Base-by-base conservation (phyloP, 2,888 invertebrate genomes). In the Chrysotoxum bicinctum region DNA sequence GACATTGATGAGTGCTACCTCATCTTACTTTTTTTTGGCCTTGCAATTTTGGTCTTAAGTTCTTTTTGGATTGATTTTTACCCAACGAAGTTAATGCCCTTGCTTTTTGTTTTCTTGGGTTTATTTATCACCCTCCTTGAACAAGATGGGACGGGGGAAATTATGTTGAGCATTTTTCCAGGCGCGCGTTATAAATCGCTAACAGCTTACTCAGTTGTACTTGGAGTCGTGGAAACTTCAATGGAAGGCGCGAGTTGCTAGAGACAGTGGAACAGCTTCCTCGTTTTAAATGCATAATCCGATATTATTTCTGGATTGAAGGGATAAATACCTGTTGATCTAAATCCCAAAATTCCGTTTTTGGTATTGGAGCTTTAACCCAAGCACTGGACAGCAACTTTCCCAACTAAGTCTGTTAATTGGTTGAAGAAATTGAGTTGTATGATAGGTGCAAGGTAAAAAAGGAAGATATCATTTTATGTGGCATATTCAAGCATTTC, bases 381-480 rank as follows among this genome's bases (percentile, higher is more conserved):
- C 37, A 52, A 23, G 52, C 52, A 54, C 30, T 54, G 6, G 40
- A 43, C 40, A 40, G 37, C 10, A 52, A 30, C 30, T 19, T 52
- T n/a, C 50, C 54, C 16, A 69, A 69, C 40, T 69, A 23, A 68
- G 37, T 37, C 52, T 35, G 14, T 37, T 37, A 37, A 37, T 37
- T 37, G 72, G 72, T 50, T 72, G 50, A 16, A 72, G 50, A 50
- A 72, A 50, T 60, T 60, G 72, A 10, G 72, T 58, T 32, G 56
- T 45, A 14, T 70, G 56, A n/a, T n/a, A 21, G 70, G 58, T 30
- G 58, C 3, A 72, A 48, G 45, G n/a, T 58, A 72, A 32, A 72
- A 58, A 23, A 72, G 16, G 21, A 72, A 50, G 10, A 72, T 21
- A 16, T 50, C 26, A 6, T 60, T 45, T 50, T 26, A 14, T 16